Evolutionary conservation across 2,888 invertebrate genomes (phyloP).

Genomic region (Xanthorhoe spadicearia): DNA sequence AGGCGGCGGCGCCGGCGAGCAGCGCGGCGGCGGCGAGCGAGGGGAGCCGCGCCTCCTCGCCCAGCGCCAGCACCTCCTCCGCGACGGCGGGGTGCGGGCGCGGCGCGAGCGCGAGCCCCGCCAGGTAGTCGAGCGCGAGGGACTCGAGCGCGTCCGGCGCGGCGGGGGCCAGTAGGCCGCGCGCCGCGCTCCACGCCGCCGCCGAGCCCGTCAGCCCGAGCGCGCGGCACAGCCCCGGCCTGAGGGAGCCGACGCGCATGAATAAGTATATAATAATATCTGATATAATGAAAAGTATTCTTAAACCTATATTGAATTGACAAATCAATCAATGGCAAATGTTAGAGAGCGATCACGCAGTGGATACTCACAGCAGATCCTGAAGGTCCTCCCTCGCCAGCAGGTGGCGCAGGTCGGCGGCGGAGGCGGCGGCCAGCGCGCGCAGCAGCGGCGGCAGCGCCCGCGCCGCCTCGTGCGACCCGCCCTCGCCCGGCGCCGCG

Average conservation of each 20-base stretch:
- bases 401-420: conserved; percentile 33
- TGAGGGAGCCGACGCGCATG: not conserved
- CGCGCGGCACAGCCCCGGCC: conserved; percentile 23
- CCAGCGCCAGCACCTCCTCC: conserved; percentile 40
- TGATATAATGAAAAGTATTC: too few species aligned
- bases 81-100: conserved; percentile 9
- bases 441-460: too few species aligned
- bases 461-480: conserved; percentile 38
- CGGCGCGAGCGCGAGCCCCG: conserved; percentile 46
- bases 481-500: conserved; percentile 39
- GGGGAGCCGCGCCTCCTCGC: conserved; percentile 47
- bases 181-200: conserved; percentile 54
- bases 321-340: too few species aligned
- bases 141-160: conserved; percentile 48
- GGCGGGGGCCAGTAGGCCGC: conserved; percentile 50
- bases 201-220: conserved; percentile 43
- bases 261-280: too few species aligned
- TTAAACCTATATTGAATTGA: too few species aligned
- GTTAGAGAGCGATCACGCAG: too few species aligned
- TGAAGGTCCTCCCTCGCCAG: conserved; percentile 23
- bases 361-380: conserved; percentile 17
- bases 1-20: conserved; percentile 49
- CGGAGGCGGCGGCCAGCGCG: conserved; percentile 40
- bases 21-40: conserved; percentile 47
- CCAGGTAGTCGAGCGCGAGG: conserved; percentile 39